Evolutionary conservation across 2,797 vertebrate species (phyloP).

Genomic region (Hypotaenidia okinawae): DNA sequence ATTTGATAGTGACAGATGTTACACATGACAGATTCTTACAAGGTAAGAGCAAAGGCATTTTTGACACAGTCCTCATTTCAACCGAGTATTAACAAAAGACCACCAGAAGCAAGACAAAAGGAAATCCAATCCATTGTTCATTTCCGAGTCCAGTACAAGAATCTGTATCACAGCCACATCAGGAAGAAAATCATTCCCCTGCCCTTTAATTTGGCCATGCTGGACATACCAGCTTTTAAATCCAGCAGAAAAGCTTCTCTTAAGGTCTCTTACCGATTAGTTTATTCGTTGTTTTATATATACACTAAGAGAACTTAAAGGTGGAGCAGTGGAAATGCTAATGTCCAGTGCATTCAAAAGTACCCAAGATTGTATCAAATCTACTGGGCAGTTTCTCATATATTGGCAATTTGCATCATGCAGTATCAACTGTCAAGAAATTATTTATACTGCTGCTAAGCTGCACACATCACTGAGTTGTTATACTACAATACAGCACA

Average conservation of each 20-base stretch:
- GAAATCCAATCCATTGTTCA: not conserved
- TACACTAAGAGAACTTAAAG: not conserved
- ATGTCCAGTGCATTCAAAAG: not conserved
- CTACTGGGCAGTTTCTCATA: not conserved
- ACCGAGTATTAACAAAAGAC: not conserved
- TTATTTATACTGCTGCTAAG: not conserved
- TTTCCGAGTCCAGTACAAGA: conserved; percentile 7
- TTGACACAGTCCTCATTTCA: not conserved
- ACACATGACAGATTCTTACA: not conserved
- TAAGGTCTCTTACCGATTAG: not conserved
- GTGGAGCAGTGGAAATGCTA: not conserved
- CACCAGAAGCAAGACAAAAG: not conserved
- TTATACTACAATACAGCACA: not conserved
- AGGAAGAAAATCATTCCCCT: conserved; percentile 40
- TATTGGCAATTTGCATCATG: not conserved
- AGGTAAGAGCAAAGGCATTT: not conserved
- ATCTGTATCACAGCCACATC: not conserved
- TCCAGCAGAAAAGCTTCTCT: conserved; percentile 1
- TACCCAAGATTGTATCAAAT: not conserved
- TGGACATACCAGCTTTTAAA: not conserved
- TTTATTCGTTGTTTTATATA: not conserved
- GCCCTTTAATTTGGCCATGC: conserved; percentile 12
- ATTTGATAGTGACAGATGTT: not conserved
- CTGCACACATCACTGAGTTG: not conserved
- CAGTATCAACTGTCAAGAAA: not conserved